Base-by-base conservation (phyloP, 1,140 invertebrate species). In the Ceratitis capitata region DNA sequence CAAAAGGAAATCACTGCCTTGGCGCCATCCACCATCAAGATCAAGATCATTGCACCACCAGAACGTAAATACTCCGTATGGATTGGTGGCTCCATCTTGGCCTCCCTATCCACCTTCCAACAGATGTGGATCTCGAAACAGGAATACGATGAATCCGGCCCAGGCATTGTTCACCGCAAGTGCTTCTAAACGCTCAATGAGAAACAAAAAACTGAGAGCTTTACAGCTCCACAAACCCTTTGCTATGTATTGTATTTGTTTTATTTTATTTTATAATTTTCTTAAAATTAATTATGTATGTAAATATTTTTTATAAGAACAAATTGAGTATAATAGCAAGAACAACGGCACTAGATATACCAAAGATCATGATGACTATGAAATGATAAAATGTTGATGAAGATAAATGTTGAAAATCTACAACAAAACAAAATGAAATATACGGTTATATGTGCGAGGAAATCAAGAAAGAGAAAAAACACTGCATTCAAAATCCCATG, bases 111-210 rank as follows among this genome's bases (percentile, higher is more conserved):
- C 88, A 97, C 96, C 92, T 97, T 97, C 96, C 96, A 97, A 92
- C 96, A 96, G 93, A 97, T 97, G 96, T 98, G 98, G 97, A 98
- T 98, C 94, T 97, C 96, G 90, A 98, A 98, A 92, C 96, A 98
- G 93, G 97, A 98, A 92, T 98, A 98, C 93, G 97, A 98, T 93
- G 97, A 98, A 92, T 97, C 96, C 89, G 97, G 97, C 88, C 97
- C 97, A 87, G 96, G 96, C 91, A 98, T 98, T 92, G 97, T 98
- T 87, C 97, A 98, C 95, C 95, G 97, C 94, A 98, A 98, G 93
- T 98, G 97, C 94, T 98, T 98, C 95, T 98, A 98, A 97, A 88
- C 88, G 84, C 51, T 42, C 26, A 83, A 83, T 53, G 82, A 78
- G 69, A 78, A 78, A 12, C 39, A 78, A 12, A 78, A 78, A 78